Base-by-base conservation (phyloP, 2,113 vertebrate genomes). In the Odobenus rosmarus region DNA sequence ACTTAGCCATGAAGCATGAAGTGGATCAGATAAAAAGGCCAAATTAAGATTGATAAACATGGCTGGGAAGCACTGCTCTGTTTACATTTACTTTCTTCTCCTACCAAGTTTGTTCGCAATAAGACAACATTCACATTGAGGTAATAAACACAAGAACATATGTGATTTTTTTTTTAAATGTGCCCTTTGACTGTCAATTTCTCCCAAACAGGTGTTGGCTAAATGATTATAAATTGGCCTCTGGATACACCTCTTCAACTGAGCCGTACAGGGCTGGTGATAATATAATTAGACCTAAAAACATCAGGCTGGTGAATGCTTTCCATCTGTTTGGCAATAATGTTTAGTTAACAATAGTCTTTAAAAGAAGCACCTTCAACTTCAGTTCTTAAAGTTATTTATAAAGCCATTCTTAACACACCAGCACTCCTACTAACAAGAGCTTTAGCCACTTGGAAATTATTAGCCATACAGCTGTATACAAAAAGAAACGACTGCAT, bases 141-240 rank as follows among this genome's bases (percentile, higher is more conserved):
- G 98, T 97, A 98, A 98, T 98, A 99, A 99, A 99, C 98, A 98
- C 18, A 77, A 98, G 98, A 99, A 98, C 98, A 99, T 99, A 99
- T 99, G 99, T 98, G 99, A 98, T 98, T 99, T 98, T 99, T 99
- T 76, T 99, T 99, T 98, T 3, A 97, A 99, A 99, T 99, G 98
- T 99, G 99, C 99, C 99, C 99, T 99, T 99, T 99, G 99, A 99
- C 99, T 99, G 99, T 99, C 99, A 99, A 98, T 99, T 99, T 99
- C 99, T 99, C 99, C 99, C 99, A 99, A 99, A 99, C 99, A 99
- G 99, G 99, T 99, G 99, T 99, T 99, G 99, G 98, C 99, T 99
- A 99, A 99, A 99, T 99, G 99, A 99, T 99, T 99, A 99, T 99
- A 99, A 99, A 99, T 99, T 99, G 99, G 99, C 99, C 99, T 99